These are phyloP conservation scores for Spodoptera exigua DNA, from an alignment of 2,888 invertebrate genomes.

Conservation along the genomic window DNA sequence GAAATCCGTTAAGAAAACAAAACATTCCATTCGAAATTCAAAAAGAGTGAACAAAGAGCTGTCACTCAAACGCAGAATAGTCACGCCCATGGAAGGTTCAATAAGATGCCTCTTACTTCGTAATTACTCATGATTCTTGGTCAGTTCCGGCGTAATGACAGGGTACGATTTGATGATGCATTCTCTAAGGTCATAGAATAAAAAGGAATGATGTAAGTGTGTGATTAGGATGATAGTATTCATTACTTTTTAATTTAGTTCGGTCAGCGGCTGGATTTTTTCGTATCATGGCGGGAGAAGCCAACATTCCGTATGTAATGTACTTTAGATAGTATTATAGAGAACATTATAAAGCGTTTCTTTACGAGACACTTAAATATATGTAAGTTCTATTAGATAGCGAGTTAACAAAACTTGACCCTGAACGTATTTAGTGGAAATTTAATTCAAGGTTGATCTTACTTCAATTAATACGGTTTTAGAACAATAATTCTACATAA, in stretches of 20 bases:
- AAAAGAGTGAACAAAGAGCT: conserved; percentile 68
- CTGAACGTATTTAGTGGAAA: conserved; percentile 8
- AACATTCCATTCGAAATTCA: conserved; percentile 68
- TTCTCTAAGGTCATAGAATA: conserved; percentile 66
- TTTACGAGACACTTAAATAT: conserved; percentile 9
- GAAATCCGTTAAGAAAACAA: conserved; percentile 68
- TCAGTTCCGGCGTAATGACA: conserved; percentile 77
- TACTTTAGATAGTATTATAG: conserved; percentile 40
- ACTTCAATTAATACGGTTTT: conserved; percentile 40
- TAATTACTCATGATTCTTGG: conserved; percentile 77
- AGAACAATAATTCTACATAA: conserved; percentile 18
- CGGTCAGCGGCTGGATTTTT: conserved; percentile 43
- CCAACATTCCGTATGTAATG: conserved; percentile 36
- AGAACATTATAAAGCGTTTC: not conserved
- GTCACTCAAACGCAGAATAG: conserved; percentile 77
- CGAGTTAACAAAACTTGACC: conserved; percentile 2
- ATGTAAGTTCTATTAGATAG: not conserved
- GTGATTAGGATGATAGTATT: conserved; percentile 58
- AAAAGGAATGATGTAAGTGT: conserved; percentile 51
- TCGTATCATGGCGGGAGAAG: conserved; percentile 24
- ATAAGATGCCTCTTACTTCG: conserved; percentile 66
- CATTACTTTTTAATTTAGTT: conserved; percentile 61
- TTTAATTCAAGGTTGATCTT: conserved; percentile 12
- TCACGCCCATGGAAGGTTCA: conserved; percentile 73
- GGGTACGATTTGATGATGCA: conserved; percentile 75